These are phyloP conservation scores for Paralichthys olivaceus DNA, from an alignment of 2,113 vertebrate species.

Conservation along the genomic window DNA sequence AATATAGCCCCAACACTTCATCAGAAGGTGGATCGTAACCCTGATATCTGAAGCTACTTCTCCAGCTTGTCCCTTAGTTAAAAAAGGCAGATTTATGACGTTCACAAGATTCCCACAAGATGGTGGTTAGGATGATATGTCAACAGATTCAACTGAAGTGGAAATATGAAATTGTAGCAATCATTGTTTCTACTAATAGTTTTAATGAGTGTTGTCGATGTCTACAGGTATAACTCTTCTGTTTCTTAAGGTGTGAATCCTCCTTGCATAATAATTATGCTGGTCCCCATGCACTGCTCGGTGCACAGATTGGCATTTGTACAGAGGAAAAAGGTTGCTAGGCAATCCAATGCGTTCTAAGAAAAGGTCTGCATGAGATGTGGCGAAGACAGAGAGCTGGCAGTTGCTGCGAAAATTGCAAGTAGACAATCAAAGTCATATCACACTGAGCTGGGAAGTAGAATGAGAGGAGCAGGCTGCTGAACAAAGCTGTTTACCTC, in stretches of 20 bases:
- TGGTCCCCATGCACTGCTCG: conserved; percentile 46
- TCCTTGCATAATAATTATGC: conserved; percentile 57
- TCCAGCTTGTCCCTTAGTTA: background rate
- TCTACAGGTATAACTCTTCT: background rate
- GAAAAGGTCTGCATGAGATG: conserved; percentile 74
- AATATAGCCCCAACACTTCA: no score
- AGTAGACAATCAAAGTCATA: conserved; percentile 73
- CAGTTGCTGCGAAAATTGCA: conserved; percentile 73
- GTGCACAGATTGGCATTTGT: conserved; percentile 65
- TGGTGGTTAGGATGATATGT: background rate
- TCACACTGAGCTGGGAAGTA: conserved; percentile 62
- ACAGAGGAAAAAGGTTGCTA: conserved; percentile 75
- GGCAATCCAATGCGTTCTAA: conserved; percentile 75
- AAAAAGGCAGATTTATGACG: background rate
- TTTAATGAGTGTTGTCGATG: background rate
- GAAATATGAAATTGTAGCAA: background rate
- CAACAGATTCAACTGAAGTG: background rate
- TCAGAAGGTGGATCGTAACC: background rate
- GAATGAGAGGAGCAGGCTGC: conserved; percentile 43
- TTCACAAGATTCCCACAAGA: background rate
- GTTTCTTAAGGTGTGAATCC: conserved; percentile 19
- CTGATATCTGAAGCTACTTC: background rate
- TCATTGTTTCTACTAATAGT: background rate
- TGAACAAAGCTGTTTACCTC: conserved; percentile 52
- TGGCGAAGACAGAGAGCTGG: conserved; percentile 65